phyloP scores from a whole-genome alignment of 2,888 invertebrate genomes.

The Oligia fasciuncula region DNA sequence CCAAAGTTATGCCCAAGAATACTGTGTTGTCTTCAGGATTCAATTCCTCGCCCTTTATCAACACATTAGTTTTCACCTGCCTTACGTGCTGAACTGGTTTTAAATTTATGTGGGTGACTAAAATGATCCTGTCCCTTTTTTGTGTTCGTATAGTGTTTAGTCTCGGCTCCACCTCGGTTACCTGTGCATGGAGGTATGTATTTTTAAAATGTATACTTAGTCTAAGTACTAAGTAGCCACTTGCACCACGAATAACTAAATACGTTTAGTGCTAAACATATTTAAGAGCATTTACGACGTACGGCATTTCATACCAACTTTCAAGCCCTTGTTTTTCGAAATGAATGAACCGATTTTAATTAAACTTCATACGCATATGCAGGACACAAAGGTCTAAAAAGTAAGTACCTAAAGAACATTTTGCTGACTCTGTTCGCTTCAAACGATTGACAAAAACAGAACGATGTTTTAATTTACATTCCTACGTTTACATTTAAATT shows the following conservation, averaged over 20 bases:
- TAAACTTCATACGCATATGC: too few relatives aligned
- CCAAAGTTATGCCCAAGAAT: too few relatives aligned
- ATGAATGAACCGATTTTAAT: too few relatives aligned
- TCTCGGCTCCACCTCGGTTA: background rate
- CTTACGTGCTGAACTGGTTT: slow-evolving; percentile 31
- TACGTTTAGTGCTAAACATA: background rate
- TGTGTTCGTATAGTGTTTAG: background rate
- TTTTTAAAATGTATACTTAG: background rate
- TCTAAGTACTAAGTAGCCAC: background rate
- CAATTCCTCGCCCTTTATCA: too few relatives aligned
- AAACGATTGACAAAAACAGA: background rate
- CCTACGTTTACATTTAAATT: too few relatives aligned
- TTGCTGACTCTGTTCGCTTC: background rate
- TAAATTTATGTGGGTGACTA: background rate
- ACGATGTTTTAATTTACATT: too few relatives aligned
- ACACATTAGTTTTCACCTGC: too few relatives aligned
- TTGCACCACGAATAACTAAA: background rate
- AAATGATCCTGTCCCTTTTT: background rate
- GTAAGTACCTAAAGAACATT: background rate
- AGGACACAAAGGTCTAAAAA: too few relatives aligned
- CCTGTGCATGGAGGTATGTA: background rate
- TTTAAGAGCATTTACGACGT: background rate
- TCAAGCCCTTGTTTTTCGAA: too few relatives aligned
- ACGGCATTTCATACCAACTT: too few relatives aligned
- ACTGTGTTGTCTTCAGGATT: too few relatives aligned